Percentiles rank a stretch among this genome's conserved stretches.
Conservation (phyloP, 2,797 vertebrate species). For the Alectoris magna region DNA sequence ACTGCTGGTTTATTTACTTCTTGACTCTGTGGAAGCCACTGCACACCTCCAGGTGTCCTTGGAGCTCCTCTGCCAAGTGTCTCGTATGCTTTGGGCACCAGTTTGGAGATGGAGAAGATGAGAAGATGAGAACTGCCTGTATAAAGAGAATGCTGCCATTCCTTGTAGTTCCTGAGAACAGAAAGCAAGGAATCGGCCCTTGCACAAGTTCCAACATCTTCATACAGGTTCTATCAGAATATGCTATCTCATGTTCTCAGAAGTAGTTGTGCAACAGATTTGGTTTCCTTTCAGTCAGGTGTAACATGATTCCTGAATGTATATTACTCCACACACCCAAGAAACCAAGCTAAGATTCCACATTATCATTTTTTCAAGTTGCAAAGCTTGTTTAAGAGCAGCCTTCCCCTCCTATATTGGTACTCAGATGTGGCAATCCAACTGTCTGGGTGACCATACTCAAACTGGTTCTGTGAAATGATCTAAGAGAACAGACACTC, state of each 20-base stretch:
- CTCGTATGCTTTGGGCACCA: not conserved
- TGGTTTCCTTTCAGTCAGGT: constrained; percentile 33
- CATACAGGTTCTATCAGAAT: constrained; percentile 27
- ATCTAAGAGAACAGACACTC: constrained; percentile 10
- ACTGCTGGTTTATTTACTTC: not conserved
- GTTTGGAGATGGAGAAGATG: not conserved
- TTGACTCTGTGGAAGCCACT: not conserved
- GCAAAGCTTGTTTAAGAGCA: constrained; percentile 48
- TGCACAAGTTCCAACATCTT: constrained; percentile 37
- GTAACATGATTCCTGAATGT: constrained; percentile 39
- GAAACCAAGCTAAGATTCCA: constrained; percentile 22
- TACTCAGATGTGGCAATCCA: constrained; percentile 42
- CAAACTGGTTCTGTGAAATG: constrained; percentile 29
- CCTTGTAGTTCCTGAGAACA: not conserved
- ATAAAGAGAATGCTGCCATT: not conserved
- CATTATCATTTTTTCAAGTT: constrained; percentile 34
- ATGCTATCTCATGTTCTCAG: constrained; percentile 11
- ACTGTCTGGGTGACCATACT: not conserved
- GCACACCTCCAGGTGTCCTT: not conserved
- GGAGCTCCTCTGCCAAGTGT: not conserved
- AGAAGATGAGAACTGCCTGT: not conserved
- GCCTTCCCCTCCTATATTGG: not conserved
- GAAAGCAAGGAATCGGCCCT: not conserved
- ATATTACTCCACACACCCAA: constrained; percentile 45
- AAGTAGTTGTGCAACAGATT: constrained; percentile 50